These are phyloP conservation scores for Alsophila aescularia DNA, from an alignment of 2,888 invertebrate genomes.

Conservation along the genomic window DNA sequence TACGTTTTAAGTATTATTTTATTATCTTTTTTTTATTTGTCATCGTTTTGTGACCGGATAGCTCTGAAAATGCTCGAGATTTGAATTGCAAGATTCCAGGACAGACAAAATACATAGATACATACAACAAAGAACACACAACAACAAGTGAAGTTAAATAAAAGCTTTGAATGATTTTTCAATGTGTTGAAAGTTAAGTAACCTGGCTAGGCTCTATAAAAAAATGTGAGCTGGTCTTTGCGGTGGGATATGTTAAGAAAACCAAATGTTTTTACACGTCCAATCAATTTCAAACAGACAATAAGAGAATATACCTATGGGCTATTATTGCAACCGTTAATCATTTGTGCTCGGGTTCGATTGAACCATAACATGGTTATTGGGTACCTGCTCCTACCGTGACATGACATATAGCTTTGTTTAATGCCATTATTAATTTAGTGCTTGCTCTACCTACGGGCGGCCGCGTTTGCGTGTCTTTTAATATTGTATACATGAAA, in stretches of 20 bases:
- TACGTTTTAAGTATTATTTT: too few relatives aligned
- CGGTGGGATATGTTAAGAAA: slow-evolving; percentile 12
- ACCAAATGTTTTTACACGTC: slow-evolving; percentile 20
- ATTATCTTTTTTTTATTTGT: too few relatives aligned
- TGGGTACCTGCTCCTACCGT: slow-evolving; percentile 31
- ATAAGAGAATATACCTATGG: slow-evolving; percentile 30
- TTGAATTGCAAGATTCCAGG: too few relatives aligned
- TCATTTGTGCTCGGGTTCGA: slow-evolving; percentile 30
- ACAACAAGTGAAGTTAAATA: too few relatives aligned
- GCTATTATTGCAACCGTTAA: slow-evolving; percentile 33
- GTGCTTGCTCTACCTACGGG: slow-evolving; percentile 13
- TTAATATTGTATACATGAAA: slow-evolving; percentile 33
- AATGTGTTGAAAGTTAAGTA: too few relatives aligned
- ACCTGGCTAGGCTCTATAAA: too few relatives aligned
- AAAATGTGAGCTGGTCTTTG: too few relatives aligned
- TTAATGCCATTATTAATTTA: slow-evolving; percentile 30
- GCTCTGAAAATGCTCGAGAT: too few relatives aligned
- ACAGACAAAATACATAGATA: too few relatives aligned
- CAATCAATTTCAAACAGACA: slow-evolving; percentile 25
- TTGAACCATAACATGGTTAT: slow-evolving; percentile 34
- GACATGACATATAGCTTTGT: slow-evolving; percentile 29
- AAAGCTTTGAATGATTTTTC: too few relatives aligned
- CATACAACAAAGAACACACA: too few relatives aligned
- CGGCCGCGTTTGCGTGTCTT: slow-evolving; percentile 4
- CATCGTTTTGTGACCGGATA: too few relatives aligned